phyloP scores from a whole-genome alignment of 37 sponge, comb jelly and placozoan genomes.

The Eunapius fragilis region DNA sequence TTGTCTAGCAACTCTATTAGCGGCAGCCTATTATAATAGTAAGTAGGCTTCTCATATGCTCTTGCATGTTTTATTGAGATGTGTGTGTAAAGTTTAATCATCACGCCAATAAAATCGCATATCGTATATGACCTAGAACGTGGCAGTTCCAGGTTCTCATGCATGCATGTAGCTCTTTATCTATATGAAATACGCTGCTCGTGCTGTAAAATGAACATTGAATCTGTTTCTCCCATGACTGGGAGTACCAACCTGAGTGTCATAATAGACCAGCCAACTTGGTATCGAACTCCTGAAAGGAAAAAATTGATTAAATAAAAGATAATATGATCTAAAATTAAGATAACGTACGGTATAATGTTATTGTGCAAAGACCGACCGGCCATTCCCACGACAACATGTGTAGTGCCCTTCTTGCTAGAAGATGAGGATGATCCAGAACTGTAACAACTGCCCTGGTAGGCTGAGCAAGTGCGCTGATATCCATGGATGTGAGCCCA shows the following conservation, averaged over 20 bases:
- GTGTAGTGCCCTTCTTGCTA: slow-evolving; percentile 20
- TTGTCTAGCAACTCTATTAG: too few species aligned
- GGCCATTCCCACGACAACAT: slow-evolving; percentile 61
- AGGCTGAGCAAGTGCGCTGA: slow-evolving; percentile 67
- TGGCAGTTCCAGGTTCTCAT: too few species aligned
- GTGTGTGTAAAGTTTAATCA: too few species aligned
- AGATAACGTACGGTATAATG: not conserved
- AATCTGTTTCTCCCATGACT: too few species aligned
- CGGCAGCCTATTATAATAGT: too few species aligned
- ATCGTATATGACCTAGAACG: too few species aligned
- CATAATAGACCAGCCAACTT: not conserved
- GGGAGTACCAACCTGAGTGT: not conserved
- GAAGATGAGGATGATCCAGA: not conserved
- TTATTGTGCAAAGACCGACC: slow-evolving; percentile 15
- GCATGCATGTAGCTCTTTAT: too few species aligned
- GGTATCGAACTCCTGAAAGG: not conserved
- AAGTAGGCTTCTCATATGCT: too few species aligned
- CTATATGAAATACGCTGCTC: too few species aligned
- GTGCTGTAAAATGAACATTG: too few species aligned
- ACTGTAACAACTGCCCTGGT: slow-evolving; percentile 9
- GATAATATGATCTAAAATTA: not conserved
- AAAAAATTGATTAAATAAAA: not conserved
- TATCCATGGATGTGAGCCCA: slow-evolving; percentile 78
- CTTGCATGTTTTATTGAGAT: too few species aligned
- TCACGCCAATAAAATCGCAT: too few species aligned